Percentiles rank a stretch among this genome's conserved stretches.
These are phyloP conservation scores for Teleogryllus oceanicus DNA, from an alignment of 2,888 invertebrate genomes.

Conservation along the genomic window DNA sequence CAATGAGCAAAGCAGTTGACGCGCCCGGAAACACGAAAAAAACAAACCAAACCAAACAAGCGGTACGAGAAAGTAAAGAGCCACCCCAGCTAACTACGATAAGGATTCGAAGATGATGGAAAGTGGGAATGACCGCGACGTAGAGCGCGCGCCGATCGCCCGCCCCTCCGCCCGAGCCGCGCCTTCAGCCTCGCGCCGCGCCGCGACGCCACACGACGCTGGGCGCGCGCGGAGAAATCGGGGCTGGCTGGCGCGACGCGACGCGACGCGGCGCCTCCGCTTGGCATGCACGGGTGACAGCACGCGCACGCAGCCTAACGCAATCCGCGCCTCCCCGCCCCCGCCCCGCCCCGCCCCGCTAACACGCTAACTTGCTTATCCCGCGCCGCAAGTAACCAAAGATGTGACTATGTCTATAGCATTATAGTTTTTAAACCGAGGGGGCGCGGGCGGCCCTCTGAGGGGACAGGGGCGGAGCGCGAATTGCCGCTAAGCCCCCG, in stretches of 20 bases:
- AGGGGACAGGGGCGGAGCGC: neutral
- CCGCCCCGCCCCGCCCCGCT: constrained; percentile 11
- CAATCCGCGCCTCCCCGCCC: neutral
- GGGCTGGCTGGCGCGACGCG: neutral
- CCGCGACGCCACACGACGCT: neutral
- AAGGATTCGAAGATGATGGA: too few relatives aligned
- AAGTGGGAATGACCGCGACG: too few relatives aligned
- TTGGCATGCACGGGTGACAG: neutral
- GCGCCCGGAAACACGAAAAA: too few relatives aligned
- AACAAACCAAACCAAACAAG: too few relatives aligned
- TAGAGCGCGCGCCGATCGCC: too few relatives aligned
- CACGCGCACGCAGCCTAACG: constrained; percentile 18
- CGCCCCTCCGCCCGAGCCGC: too few relatives aligned
- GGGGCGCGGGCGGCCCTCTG: neutral
- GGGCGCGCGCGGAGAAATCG: neutral
- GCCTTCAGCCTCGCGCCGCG: neutral
- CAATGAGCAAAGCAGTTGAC: too few relatives aligned
- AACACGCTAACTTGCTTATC: constrained; percentile 32
- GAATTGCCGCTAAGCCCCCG: constrained; percentile 19
- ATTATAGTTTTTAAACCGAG: constrained; percentile 28
- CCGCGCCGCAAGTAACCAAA: constrained; percentile 19
- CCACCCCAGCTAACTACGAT: too few relatives aligned
- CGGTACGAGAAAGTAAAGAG: too few relatives aligned
- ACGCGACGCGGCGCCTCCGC: neutral
- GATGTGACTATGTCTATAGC: constrained; percentile 23